Evolutionary conservation across 2,888 invertebrate species (phyloP).

Genomic region (Lepidonotus clava): DNA sequence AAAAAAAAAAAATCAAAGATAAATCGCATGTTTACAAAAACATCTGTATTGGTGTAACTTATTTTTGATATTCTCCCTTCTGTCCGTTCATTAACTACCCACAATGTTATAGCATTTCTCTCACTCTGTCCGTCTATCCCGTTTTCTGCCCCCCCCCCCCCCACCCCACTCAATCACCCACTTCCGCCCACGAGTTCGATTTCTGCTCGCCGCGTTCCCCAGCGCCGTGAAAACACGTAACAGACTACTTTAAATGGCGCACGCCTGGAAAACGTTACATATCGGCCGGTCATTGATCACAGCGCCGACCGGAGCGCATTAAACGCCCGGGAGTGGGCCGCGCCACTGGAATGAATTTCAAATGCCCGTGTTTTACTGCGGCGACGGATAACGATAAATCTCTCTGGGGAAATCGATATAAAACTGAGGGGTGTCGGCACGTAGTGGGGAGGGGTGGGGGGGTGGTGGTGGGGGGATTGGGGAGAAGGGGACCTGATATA

Average conservation of each 20-base stretch:
- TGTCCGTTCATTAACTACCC: too few species aligned
- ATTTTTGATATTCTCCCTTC: too few species aligned
- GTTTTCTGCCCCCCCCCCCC: neutral
- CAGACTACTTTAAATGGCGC: too few species aligned
- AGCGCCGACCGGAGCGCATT: neutral
- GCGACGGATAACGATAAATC: neutral
- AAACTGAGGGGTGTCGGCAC: neutral
- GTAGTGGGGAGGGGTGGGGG: neutral
- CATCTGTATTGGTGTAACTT: too few species aligned
- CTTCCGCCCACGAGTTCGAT: too few species aligned
- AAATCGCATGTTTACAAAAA: too few species aligned
- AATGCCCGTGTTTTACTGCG: neutral
- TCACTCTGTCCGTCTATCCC: neutral
- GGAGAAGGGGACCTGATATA: too few species aligned
- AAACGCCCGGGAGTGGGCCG: neutral
- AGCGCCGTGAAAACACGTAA: too few species aligned
- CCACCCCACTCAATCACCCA: neutral
- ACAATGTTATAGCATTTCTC: too few species aligned
- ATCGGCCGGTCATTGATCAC: neutral
- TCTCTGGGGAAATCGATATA: conserved; percentile 6
- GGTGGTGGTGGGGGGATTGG: neutral
- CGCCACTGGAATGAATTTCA: conserved; percentile 7
- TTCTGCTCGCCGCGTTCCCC: too few species aligned
- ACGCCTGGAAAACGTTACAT: neutral
- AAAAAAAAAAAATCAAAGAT: too few species aligned